Conservation (phyloP, 2,113 vertebrate genomes). For the Haemorhous mexicanus region DNA sequence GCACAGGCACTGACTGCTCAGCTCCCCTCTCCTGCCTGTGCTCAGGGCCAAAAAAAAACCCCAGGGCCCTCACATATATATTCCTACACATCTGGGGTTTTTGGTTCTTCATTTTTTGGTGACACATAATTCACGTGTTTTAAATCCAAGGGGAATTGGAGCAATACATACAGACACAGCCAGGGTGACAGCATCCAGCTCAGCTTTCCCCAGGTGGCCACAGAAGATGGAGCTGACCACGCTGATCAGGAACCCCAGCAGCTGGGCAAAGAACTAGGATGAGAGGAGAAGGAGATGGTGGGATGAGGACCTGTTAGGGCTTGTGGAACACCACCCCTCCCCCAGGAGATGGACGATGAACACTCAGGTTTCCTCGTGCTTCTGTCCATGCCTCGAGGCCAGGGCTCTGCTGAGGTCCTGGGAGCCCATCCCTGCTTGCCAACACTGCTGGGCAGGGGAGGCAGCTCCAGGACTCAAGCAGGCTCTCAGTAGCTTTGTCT, state of each 20-base stretch:
- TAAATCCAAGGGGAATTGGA: background rate
- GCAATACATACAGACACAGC: conserved; percentile 78
- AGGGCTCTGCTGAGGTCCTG: background rate
- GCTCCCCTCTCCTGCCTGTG: background rate
- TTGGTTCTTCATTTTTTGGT: background rate
- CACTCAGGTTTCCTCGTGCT: background rate
- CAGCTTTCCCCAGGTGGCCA: conserved; percentile 86
- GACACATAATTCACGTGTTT: background rate
- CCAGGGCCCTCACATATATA: fast-evolving
- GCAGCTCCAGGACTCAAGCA: background rate
- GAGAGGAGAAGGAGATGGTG: background rate
- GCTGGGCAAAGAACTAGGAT: conserved; percentile 81
- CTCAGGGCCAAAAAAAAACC: background rate
- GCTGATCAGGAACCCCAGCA: conserved; percentile 85
- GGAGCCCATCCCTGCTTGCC: background rate
- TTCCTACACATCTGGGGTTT: background rate
- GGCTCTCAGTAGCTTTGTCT: background rate
- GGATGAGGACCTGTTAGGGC: background rate
- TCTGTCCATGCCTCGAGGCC: background rate
- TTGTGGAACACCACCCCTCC: background rate
- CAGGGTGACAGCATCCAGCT: conserved; percentile 86
- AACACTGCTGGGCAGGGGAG: background rate
- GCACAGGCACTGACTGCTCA: background rate
- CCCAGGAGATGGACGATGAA: background rate
- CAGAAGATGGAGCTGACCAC: conserved; percentile 92